Base-by-base conservation (phyloP, 2,797 vertebrate species). In the Lindbergichthys nudifrons region DNA sequence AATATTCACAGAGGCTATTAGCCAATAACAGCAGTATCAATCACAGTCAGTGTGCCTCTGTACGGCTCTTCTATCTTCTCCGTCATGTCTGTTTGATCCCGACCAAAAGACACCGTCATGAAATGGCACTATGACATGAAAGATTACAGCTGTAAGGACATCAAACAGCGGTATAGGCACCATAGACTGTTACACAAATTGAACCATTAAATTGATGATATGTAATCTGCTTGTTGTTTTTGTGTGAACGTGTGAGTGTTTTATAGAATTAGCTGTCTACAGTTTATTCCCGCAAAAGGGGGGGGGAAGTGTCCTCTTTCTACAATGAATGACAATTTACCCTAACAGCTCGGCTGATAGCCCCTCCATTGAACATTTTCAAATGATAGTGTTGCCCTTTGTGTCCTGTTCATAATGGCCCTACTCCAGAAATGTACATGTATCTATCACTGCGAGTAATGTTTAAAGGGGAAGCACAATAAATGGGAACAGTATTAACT, bases 311-410 rank as follows among this genome's bases (percentile, higher is more conserved):
- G 52, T 73, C 61, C 63, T 62, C 58, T 71, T 75, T 70, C 51
- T 54, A 62, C 62, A 88, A 80, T 83, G 78, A 91, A 84, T 80
- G 76, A 75, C 81, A 85, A 85, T 91, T 92, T 91, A 87, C 87
- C 68, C 79, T 70, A 85, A 87, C 85, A 86, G 74, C 70, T 82
- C 80, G 36, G 48, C 65, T 77, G 82, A 89, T 79, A 82, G 85
- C 82, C 68, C 79, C 65, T 67, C 75, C 83, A 87, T 81, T 86
- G 86, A 80, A 90, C 84, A 83, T 80, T 81, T 64, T 86, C 77
- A 87, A 90, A 92, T 90, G 87, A 90, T 46, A 91, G 87, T 69
- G 78, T 78, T 86, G 75, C 78, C 84, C 76, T 78, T 84, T 86
- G 81, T 82, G 76, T 80, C 62, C 52, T 18, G 1, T 80, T 79